Evolutionary conservation across 2,113 vertebrate genomes (phyloP), one percentile per base, ranked within the genome.

Genomic region (Oryctolagus cuniculus): DNA sequence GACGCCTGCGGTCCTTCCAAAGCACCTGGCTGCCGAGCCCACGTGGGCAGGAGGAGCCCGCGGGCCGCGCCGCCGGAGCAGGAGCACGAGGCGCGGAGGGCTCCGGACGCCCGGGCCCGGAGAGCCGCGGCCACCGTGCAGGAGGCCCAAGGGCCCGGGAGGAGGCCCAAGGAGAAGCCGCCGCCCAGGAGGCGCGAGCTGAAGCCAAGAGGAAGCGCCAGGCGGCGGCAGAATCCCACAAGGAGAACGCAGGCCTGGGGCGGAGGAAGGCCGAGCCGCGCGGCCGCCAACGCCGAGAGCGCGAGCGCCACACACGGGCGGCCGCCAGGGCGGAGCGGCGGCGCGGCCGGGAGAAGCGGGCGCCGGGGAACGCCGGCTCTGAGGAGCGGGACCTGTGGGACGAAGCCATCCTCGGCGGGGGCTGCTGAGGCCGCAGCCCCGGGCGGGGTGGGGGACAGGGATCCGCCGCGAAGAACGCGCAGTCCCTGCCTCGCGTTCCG

Each of bases 301-400:
- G 55, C 15, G 55, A 58, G 15, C 55, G 55, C 55, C 55, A 58
- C 44, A 44, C 6, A 6, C 44, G 19, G 55, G 55, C n/a, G n/a
- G n/a, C n/a, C n/a, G n/a, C n/a, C n/a, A n/a, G n/a, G n/a, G n/a
- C 15, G n/a, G 2, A 1, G 6, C 83, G 29, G 12, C 2, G 25
- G 31, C 38, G 34, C 31, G 4, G 19, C 1, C 13, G 34, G 31
- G 10, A 66, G 64, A 70, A 89, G 91, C n/a, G 10, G n/a, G 21
- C 9, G 1, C 21, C 3, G 6, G 44, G 53, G 67, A 6, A 16
- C 34, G 29, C 25, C 8, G 29, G 19, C 10, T 1, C 53, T 0
- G 31, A 89, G 34, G 63, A 94, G 66, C 36, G 66, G 61, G 93
- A 95, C 67, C 24, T 94, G 70, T 91, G 93, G 96, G 95, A 94